Conservation (phyloP, 2,797 vertebrate genomes). For the Mormyrus proboscirostris region DNA sequence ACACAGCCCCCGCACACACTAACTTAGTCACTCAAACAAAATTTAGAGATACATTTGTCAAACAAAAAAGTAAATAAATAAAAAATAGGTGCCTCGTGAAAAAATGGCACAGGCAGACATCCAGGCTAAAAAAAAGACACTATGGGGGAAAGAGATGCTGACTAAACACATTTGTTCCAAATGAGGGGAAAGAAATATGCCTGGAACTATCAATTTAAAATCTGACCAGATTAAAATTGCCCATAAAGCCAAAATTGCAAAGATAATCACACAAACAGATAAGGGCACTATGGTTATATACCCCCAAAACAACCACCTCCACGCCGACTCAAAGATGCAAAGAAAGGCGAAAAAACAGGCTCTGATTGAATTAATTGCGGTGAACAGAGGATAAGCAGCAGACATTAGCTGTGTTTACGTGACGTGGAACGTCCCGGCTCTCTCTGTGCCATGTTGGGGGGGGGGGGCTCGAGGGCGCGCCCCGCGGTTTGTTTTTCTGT, state of each 20-base stretch:
- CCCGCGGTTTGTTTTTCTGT: conserved; percentile 24
- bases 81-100: background rate
- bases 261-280: conserved; percentile 1
- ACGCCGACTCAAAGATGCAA: background rate
- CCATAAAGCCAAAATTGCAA: background rate
- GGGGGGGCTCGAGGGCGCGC: background rate
- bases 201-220: background rate
- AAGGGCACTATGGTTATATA: background rate
- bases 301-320: background rate
- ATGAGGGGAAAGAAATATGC: background rate
- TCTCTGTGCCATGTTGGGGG: background rate
- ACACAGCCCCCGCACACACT: background rate
- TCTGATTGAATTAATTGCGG: background rate
- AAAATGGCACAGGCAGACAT: background rate
- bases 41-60: background rate
- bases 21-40: background rate
- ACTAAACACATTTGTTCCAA: background rate
- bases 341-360: background rate
- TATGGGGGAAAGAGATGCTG: background rate
- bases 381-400: background rate
- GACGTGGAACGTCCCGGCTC: background rate
- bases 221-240: background rate
- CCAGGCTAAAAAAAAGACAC: background rate
- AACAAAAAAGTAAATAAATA: background rate
- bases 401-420: background rate